Conservation (phyloP, 2,797 vertebrate species). For the Eulemur albifrons region DNA sequence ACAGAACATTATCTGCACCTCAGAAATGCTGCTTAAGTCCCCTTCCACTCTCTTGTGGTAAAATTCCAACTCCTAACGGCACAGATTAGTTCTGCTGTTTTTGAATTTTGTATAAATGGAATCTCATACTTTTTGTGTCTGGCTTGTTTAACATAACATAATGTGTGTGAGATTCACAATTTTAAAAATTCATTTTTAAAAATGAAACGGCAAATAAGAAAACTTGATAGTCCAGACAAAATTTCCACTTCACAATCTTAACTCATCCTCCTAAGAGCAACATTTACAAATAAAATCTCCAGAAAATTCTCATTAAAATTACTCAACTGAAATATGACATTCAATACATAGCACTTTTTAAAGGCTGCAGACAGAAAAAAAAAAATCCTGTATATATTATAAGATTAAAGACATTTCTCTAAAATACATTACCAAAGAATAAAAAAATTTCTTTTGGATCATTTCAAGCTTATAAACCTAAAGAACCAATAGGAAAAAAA, state of each 20-base stretch:
- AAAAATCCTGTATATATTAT: not conserved
- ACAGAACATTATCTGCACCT: not conserved
- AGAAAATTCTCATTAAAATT: slow-evolving; percentile 60
- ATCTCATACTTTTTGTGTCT: not conserved
- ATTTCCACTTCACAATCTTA: slow-evolving; percentile 37
- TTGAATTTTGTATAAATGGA: slow-evolving; percentile 13
- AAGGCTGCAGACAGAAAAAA: not conserved
- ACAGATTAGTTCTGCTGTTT: not conserved
- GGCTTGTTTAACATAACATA: not conserved
- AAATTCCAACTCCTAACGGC: slow-evolving; percentile 11
- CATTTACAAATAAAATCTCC: slow-evolving; percentile 57
- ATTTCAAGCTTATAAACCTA: slow-evolving; percentile 35
- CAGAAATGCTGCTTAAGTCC: not conserved
- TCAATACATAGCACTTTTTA: slow-evolving; percentile 29
- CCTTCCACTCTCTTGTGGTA: not conserved
- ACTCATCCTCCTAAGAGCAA: slow-evolving; percentile 33
- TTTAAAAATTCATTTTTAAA: slow-evolving; percentile 44
- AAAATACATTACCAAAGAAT: slow-evolving; percentile 31
- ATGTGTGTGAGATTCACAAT: slow-evolving; percentile 25
- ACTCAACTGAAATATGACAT: slow-evolving; percentile 36
- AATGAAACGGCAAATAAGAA: slow-evolving; percentile 13
- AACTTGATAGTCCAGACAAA: slow-evolving; percentile 26
- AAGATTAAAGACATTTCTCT: slow-evolving; percentile 48
- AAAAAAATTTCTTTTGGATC: slow-evolving; percentile 26
- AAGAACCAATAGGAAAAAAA: not conserved